These are phyloP conservation scores for Formica aserva DNA, from an alignment of 2,888 invertebrate genomes.

Conservation along the genomic window DNA sequence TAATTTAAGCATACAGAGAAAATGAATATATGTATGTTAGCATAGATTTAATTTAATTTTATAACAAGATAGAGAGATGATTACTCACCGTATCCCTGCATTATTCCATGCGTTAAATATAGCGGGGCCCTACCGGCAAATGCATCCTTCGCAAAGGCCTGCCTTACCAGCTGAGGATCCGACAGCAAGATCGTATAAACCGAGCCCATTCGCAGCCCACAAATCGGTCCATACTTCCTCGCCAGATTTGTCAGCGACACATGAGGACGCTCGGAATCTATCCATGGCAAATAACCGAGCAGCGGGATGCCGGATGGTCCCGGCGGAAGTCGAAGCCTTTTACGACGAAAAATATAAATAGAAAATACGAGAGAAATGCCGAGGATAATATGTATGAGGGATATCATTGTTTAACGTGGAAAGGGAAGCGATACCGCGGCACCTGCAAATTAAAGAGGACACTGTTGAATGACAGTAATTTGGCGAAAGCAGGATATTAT, in stretches of 20 bases:
- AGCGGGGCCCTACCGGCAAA: constrained; percentile 93
- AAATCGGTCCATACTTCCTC: constrained; percentile 91
- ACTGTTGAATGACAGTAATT: not conserved
- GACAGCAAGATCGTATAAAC: constrained; percentile 92
- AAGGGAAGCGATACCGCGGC: not conserved
- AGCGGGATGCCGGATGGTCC: constrained; percentile 93
- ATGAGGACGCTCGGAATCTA: constrained; percentile 91
- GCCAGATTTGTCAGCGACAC: constrained; percentile 90
- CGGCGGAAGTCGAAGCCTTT: constrained; percentile 88
- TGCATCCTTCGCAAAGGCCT: constrained; percentile 90
- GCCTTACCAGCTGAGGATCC: constrained; percentile 91
- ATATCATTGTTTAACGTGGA: not conserved
- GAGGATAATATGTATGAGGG: constrained; percentile 68
- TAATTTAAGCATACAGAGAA: not conserved
- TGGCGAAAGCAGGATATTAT: not conserved
- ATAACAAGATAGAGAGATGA: not conserved
- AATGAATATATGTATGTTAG: not conserved
- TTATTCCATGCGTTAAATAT: constrained; percentile 94
- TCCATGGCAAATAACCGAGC: constrained; percentile 92
- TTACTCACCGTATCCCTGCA: constrained; percentile 94
- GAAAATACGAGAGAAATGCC: constrained; percentile 78
- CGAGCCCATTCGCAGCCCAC: constrained; percentile 91
- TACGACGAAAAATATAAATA: constrained; percentile 73
- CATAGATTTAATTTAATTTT: not conserved
- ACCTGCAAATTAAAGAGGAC: constrained; percentile 24